Evolutionary conservation across 1,140 invertebrate species (phyloP), one percentile per base, ranked within the genome.

Genomic region (Bombus picipes): DNA sequence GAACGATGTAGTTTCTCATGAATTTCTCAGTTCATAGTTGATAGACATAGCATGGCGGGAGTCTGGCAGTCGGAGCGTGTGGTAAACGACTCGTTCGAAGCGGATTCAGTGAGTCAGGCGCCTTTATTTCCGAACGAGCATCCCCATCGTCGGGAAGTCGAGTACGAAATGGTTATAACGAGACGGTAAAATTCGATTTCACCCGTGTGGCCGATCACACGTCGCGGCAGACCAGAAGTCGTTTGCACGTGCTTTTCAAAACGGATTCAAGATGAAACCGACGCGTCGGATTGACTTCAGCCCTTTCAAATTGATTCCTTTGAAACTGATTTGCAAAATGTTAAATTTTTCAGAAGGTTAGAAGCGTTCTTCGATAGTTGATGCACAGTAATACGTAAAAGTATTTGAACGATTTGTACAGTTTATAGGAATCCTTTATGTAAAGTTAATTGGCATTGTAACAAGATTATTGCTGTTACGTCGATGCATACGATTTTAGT

Each of bases 151-250:
- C 18, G 65, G 39, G 15, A 80, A 85, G 66, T 73, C 68, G 37
- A 39, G 39, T 34, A 53, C 76, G 57, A 62, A 72, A 73, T 47
- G 57, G 25, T 77, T 73, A 25, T 39, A 78, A 83, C 73, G 81
- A 83, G 81, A 79, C 68, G 76, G 41, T 57, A 66, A 65, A 59
- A 79, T 53, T 80, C 76, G 83, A 85, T 79, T 85, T 71, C 6
- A 37, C 25, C 39, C 57, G n/a, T 57, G 32, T 25, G 32, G 37
- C 57, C 28, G 81, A 34, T 66, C 81, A 39, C 72, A 28, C 72
- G 81, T 59, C 59, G 41, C 72, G 32, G 28, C 81, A 53, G 73
- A 83, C 73, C 72, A 73, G 41, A 83, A 83, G 74, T 74, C 39
- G 73, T 75, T 83, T 76, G 8, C 25, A 66, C 59, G 57, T 32